Evolutionary conservation across 2,888 invertebrate species (phyloP).

Genomic region (Rotaria macrura): DNA sequence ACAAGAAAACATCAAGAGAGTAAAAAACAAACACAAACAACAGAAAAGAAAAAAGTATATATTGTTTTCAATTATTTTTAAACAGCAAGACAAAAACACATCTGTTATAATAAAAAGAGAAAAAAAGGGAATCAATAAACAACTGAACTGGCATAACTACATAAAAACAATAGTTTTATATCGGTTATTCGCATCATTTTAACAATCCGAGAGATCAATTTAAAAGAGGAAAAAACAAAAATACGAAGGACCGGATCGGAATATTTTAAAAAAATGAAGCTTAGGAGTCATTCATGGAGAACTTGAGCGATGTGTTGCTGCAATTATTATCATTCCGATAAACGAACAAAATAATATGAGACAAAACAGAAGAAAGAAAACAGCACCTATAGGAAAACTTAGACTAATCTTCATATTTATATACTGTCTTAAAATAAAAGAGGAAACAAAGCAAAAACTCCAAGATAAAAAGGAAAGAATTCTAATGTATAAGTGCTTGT

Average conservation of each 20-base stretch:
- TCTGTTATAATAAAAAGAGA: neutral
- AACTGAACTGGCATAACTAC: neutral
- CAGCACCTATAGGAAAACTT: neutral
- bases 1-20: neutral
- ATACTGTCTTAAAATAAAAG: neutral
- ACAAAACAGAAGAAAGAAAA: neutral
- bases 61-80: neutral
- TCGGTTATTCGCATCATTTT: neutral
- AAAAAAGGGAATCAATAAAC: neutral
- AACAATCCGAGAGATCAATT: neutral
- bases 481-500: neutral
- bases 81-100: neutral
- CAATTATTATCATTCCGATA: neutral
- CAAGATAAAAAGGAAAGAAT: no score
- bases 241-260: neutral
- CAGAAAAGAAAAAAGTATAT: conserved; percentile 1
- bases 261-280: neutral
- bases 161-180: neutral
- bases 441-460: no score
- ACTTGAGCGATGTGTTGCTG: neutral
- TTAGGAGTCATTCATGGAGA: neutral
- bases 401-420: neutral
- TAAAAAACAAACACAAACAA: conserved; percentile 2
- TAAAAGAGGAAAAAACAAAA: neutral
- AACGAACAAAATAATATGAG: neutral